phyloP scores from a whole-genome alignment of 2,113 vertebrate genomes.

The Mesocricetus auratus region DNA sequence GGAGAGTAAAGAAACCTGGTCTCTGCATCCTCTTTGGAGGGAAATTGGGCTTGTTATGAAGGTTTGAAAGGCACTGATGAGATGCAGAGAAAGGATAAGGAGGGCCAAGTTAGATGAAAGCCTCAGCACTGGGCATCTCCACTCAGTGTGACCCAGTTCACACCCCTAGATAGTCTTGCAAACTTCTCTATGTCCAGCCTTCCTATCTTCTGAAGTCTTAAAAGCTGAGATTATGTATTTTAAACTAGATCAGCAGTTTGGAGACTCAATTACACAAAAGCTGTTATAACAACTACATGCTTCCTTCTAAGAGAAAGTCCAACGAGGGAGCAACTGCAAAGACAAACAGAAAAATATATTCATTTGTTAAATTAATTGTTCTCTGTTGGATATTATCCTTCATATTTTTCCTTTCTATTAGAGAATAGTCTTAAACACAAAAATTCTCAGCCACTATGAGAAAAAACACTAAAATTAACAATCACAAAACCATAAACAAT shows the following conservation, averaged over 20 bases:
- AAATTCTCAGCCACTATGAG: background rate
- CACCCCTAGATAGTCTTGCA: background rate
- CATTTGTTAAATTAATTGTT: constrained; percentile 47
- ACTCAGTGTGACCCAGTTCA: background rate
- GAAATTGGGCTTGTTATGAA: constrained; percentile 94
- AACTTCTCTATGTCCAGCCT: background rate
- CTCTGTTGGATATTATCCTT: background rate
- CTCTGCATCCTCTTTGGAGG: constrained; percentile 92
- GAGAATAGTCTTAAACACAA: constrained; percentile 42
- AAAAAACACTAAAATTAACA: constrained; percentile 55
- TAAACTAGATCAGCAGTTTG: constrained; percentile 44
- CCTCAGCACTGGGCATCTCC: background rate
- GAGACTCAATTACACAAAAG: constrained; percentile 28
- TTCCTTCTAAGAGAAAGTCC: constrained; percentile 6
- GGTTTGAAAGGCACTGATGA: constrained; percentile 89
- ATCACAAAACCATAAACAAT: background rate
- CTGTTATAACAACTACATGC: constrained; percentile 22
- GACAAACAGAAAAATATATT: constrained; percentile 24
- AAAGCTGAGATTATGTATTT: constrained; percentile 40
- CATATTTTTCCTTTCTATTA: constrained; percentile 25
- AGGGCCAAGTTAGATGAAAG: constrained; percentile 5
- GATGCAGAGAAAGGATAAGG: constrained; percentile 30
- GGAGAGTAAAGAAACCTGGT: constrained; percentile 91
- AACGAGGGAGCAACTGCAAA: constrained; percentile 17
- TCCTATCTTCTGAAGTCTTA: constrained; percentile 28